Evolutionary conservation across 2,888 invertebrate species (phyloP).

Genomic region (Pantelozetes paolii): DNA sequence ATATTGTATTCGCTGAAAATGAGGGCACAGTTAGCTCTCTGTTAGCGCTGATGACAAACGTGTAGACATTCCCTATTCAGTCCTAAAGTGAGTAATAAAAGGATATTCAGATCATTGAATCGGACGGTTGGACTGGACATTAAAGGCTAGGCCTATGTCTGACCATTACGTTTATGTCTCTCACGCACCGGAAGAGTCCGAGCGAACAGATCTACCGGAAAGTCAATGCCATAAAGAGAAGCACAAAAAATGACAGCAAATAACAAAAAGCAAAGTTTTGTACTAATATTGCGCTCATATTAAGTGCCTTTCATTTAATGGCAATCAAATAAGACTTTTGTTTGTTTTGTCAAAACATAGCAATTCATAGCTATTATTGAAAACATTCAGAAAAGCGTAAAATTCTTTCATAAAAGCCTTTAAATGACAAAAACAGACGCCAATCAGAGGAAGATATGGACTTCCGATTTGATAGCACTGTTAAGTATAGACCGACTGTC

Average conservation of each 20-base stretch:
- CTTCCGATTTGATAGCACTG: background rate
- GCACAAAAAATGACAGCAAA: constrained; percentile 3
- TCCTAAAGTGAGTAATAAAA: background rate
- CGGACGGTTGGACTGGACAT: constrained; percentile 13
- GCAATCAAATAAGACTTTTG: background rate
- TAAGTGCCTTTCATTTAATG: background rate
- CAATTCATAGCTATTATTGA: constrained; percentile 24
- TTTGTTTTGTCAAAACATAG: background rate
- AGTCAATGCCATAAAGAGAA: constrained; percentile 21
- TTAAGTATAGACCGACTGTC: background rate
- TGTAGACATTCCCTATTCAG: background rate
- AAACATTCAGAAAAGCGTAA: constrained; percentile 8
- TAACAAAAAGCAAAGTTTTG: background rate
- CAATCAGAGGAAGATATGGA: background rate
- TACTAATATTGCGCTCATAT: background rate
- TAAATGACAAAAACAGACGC: background rate
- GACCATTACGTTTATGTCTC: constrained; percentile 29
- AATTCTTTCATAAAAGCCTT: background rate
- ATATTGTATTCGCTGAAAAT: background rate
- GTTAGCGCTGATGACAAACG: background rate
- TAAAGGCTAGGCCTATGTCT: constrained; percentile 9
- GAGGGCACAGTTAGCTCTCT: background rate
- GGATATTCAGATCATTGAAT: constrained; percentile 33
- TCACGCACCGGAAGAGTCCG: constrained; percentile 9
- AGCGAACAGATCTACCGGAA: constrained; percentile 15